Evolutionary conservation across 2,888 invertebrate species (phyloP).

Genomic region (Pristionchus mayeri): DNA sequence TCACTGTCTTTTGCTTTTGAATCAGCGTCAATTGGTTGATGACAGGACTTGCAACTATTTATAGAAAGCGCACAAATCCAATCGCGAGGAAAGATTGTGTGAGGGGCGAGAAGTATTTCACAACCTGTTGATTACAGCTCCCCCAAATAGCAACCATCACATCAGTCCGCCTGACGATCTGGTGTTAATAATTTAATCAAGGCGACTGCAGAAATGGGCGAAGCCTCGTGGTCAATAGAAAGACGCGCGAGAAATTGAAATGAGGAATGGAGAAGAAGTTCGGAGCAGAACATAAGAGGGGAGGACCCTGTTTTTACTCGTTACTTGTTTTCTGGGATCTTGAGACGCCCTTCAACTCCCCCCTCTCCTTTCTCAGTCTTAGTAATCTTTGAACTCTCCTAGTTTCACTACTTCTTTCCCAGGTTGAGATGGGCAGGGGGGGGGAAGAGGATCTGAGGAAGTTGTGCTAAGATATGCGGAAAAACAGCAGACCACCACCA

Average conservation of each 20-base stretch:
- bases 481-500: too few species aligned
- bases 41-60: too few species aligned
- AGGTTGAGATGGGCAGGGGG: not conserved
- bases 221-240: not conserved
- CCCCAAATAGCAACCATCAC: too few species aligned
- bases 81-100: too few species aligned
- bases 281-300: slow-evolving; percentile 5
- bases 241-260: not conserved
- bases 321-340: not conserved
- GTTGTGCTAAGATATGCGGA: not conserved
- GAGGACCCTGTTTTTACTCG: too few species aligned
- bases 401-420: not conserved
- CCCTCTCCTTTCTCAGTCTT: not conserved
- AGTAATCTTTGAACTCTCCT: not conserved
- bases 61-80: not conserved
- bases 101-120: too few species aligned
- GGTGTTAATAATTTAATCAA: not conserved
- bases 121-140: too few species aligned
- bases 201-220: not conserved
- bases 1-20: too few species aligned
- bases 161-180: not conserved
- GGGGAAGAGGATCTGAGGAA: not conserved
- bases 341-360: not conserved
- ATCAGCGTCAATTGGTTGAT: too few species aligned
- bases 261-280: too few species aligned